Base-by-base conservation (phyloP, 2,797 vertebrate species). In the Macroramphosus scolopax region DNA sequence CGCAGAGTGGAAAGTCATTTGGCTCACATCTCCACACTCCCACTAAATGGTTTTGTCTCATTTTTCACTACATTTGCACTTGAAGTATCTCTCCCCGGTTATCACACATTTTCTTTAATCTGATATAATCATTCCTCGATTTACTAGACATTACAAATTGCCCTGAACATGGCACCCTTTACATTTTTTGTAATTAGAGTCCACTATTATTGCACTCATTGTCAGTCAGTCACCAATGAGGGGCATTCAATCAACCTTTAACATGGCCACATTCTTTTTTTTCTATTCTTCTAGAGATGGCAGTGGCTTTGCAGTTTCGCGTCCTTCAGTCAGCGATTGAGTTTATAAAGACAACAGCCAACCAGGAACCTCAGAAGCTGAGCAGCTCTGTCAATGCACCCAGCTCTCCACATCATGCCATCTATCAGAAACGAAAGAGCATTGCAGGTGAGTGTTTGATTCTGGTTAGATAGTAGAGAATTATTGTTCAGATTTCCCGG, bases 281-380 rank as follows among this genome's bases (percentile, higher is more conserved):
- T 3, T 12, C 20, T 6, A 22, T 0, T 18, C 26, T 2, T 26
- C 2, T 41, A 99, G 97, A 92, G 77, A 95, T 98, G 92, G 94
- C 96, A n/a, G 78, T 93, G 70, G 92, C 91, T 18, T 80, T 98
- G 51, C 96, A 99, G 81, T 91, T 96, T 46, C 91, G 90, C 11
- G 92, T 98, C 68, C 93, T 99, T 49, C 96, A 96, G 62, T 92
- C 96, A 14, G 95, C 95, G 2, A 89, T 98, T 24, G 94, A 97
- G 63, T 94, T 97, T 68, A 97, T 99, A 75, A 95, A 91, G 81
- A 95, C 91, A 0, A 95, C 95, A 7, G 91, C 93, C 70, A 93
- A 87, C 80, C 93, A 93, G 64, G 94, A 94, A 34, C 82, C 89
- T 31, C 92, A 91, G 77, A 91, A 87, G 60, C 68, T 88, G 46